phyloP scores from a whole-genome alignment of 1,140 invertebrate genomes.

The Diabrotica virgifera region DNA sequence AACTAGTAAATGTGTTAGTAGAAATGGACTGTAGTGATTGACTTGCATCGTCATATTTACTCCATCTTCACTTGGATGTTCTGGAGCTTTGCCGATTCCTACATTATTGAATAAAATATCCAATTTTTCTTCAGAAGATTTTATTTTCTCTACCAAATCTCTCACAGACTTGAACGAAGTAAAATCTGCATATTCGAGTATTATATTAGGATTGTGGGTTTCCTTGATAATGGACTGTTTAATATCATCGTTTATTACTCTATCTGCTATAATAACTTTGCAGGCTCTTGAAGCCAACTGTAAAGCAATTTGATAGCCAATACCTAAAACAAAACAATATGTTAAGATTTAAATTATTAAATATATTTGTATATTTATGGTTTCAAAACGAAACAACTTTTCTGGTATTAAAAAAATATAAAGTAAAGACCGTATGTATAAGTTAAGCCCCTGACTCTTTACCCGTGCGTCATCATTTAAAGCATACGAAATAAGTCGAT shows the following conservation, averaged over 20 bases:
- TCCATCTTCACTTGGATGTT: constrained; percentile 56
- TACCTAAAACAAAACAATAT: neutral
- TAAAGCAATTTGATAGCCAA: constrained; percentile 9
- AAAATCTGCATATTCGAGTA: constrained; percentile 37
- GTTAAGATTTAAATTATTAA: no score
- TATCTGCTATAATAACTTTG: constrained; percentile 16
- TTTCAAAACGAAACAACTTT: no score
- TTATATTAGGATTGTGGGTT: neutral
- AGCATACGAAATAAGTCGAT: no score
- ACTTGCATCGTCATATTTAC: constrained; percentile 58
- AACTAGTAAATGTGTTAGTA: constrained; percentile 62
- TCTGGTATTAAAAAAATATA: no score
- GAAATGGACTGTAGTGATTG: constrained; percentile 65
- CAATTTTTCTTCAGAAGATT: constrained; percentile 43
- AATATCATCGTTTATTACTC: neutral
- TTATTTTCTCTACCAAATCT: constrained; percentile 37
- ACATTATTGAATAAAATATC: constrained; percentile 60
- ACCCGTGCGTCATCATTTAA: no score
- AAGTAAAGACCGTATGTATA: no score
- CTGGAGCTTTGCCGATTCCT: constrained; percentile 41
- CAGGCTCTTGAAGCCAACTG: constrained; percentile 8
- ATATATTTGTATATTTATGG: no score
- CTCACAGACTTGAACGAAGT: constrained; percentile 39
- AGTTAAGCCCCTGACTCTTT: no score
- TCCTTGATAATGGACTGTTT: neutral